A percentile compares a stretch with the other conserved stretches of the same genome.
phyloP scores from a whole-genome alignment of 2,113 vertebrate genomes.

The Ophiodon elongatus region DNA sequence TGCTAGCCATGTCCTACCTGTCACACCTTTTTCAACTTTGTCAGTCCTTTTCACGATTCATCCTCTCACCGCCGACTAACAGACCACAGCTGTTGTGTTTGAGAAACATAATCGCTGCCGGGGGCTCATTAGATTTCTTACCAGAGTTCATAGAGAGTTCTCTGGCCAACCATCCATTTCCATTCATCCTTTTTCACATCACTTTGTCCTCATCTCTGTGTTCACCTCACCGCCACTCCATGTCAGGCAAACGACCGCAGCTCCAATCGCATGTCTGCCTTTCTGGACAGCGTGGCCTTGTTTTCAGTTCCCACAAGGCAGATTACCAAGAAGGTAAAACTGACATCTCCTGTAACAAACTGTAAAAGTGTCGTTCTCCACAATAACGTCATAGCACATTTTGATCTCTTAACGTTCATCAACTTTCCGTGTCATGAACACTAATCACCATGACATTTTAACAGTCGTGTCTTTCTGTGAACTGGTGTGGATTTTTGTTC shows the following conservation, averaged over 20 bases:
- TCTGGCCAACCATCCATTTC: constrained; percentile 51
- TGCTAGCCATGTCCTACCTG: neutral
- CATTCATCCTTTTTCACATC: constrained; percentile 68
- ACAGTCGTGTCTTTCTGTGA: constrained; percentile 9
- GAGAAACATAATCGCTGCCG: constrained; percentile 42
- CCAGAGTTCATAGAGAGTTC: constrained; percentile 43
- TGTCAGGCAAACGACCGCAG: constrained; percentile 87
- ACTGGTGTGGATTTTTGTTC: neutral
- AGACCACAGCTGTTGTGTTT: constrained; percentile 9
- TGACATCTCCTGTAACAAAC: constrained; percentile 42
- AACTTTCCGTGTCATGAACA: constrained; percentile 33
- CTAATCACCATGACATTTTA: constrained; percentile 36
- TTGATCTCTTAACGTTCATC: constrained; percentile 34
- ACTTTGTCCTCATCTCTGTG: constrained; percentile 74
- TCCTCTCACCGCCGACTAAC: constrained; percentile 45
- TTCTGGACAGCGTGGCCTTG: constrained; percentile 87
- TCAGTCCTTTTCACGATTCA: constrained; percentile 24
- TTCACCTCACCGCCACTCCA: constrained; percentile 76
- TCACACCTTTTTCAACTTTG: constrained; percentile 31
- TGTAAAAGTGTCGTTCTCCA: constrained; percentile 73
- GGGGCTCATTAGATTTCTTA: constrained; percentile 22
- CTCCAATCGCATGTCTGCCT: constrained; percentile 91
- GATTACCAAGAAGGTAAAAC: constrained; percentile 91
- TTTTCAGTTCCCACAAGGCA: constrained; percentile 85
- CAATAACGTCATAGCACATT: constrained; percentile 37